A percentile compares a stretch with the other conserved stretches of the same genome.
phyloP scores from a whole-genome alignment of 2,113 vertebrate genomes.

The Aldabrachelys gigantea region DNA sequence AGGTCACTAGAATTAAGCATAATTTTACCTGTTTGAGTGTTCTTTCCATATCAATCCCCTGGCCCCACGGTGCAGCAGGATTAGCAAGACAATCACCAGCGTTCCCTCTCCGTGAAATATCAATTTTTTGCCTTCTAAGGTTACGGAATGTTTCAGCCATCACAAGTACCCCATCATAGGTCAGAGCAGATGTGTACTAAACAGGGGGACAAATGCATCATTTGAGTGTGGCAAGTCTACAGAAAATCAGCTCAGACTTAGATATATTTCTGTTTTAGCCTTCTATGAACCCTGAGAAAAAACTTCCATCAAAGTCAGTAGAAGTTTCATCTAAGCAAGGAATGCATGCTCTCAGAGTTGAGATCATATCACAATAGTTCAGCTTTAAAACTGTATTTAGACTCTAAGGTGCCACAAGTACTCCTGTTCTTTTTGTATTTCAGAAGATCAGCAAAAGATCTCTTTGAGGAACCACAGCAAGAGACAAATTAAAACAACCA shows the following conservation, averaged over 20 bases:
- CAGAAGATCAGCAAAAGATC: not conserved
- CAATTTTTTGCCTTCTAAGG: slow-evolving; percentile 96
- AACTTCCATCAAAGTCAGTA: not conserved
- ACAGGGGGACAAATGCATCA: not conserved
- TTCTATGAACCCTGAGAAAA: not conserved
- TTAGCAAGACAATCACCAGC: slow-evolving; percentile 99
- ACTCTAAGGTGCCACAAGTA: too few species aligned
- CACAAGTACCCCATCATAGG: slow-evolving; percentile 96
- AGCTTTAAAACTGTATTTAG: not conserved
- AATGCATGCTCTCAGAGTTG: not conserved
- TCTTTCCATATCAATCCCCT: slow-evolving; percentile 99
- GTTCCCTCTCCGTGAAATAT: slow-evolving; percentile 97
- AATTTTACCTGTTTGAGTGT: slow-evolving; percentile 93
- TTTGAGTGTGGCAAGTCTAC: not conserved
- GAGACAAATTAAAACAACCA: not conserved
- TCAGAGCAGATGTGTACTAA: slow-evolving; percentile 97
- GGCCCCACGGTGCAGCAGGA: slow-evolving; percentile 97
- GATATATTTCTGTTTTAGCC: not conserved
- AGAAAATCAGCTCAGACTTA: not conserved
- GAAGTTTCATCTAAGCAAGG: not conserved
- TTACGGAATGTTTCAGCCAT: slow-evolving; percentile 99
- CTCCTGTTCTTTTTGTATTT: not conserved
- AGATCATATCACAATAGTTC: not conserved
- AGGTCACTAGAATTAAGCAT: not conserved
- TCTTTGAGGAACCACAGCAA: not conserved